phyloP scores from a whole-genome alignment of 1,140 invertebrate genomes.

The Galleria mellonella region DNA sequence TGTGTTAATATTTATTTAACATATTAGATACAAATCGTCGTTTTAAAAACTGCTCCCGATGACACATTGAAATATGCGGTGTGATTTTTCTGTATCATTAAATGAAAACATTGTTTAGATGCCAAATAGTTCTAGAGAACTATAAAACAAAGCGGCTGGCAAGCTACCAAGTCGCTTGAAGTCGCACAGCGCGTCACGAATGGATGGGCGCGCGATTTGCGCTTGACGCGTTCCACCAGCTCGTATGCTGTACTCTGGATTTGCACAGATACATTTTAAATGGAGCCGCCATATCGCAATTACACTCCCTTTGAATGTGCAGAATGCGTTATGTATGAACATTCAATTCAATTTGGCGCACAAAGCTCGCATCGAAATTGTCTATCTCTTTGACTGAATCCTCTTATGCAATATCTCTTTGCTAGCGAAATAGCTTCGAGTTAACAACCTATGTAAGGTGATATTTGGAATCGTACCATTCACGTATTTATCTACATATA shows the following conservation, averaged over 20 bases:
- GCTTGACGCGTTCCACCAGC: background rate
- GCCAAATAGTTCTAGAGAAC: slow-evolving; percentile 60
- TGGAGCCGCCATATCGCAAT: slow-evolving; percentile 64
- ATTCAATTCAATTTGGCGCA: slow-evolving; percentile 66
- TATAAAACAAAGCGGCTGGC: slow-evolving; percentile 68
- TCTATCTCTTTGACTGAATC: slow-evolving; percentile 63
- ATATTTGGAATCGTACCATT: slow-evolving; percentile 7
- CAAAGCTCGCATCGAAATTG: slow-evolving; percentile 63
- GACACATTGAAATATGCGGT: slow-evolving; percentile 45
- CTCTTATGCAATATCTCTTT: slow-evolving; percentile 59
- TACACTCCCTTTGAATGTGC: slow-evolving; percentile 66
- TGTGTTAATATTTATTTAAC: background rate
- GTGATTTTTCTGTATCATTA: slow-evolving; percentile 58
- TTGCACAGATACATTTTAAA: slow-evolving; percentile 69
- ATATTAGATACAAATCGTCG: slow-evolving; percentile 1
- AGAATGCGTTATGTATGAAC: slow-evolving; percentile 63
- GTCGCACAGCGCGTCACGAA: slow-evolving; percentile 42
- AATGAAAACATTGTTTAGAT: slow-evolving; percentile 65
- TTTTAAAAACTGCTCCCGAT: slow-evolving; percentile 13
- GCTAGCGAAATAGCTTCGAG: slow-evolving; percentile 48
- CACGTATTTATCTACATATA: background rate
- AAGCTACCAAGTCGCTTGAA: slow-evolving; percentile 48
- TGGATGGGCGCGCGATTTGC: slow-evolving; percentile 56
- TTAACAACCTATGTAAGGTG: slow-evolving; percentile 21
- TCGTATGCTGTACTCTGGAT: slow-evolving; percentile 20